Evolutionary conservation across 2,113 vertebrate species (phyloP).

Genomic region (Brienomyrus longianalis): DNA sequence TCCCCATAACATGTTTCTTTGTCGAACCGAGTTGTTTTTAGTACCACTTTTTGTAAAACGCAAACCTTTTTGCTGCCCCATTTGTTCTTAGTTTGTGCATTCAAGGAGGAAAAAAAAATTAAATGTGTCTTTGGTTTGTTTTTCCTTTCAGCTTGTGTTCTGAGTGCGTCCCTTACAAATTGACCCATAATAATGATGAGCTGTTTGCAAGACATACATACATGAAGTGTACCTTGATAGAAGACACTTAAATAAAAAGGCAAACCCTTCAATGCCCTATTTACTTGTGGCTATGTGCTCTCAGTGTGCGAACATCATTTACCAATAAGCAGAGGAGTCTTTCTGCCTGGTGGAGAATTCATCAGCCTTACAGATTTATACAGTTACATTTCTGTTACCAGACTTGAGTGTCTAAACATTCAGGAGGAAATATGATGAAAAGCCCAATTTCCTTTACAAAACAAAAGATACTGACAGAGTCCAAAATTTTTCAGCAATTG

Average conservation of each 20-base stretch:
- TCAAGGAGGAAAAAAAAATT: conserved; percentile 66
- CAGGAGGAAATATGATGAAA: neutral
- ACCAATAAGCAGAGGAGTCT: conserved; percentile 33
- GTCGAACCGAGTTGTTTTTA: conserved; percentile 56
- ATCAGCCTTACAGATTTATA: neutral
- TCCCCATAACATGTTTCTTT: conserved; percentile 59
- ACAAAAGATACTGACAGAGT: neutral
- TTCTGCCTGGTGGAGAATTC: conserved; percentile 8
- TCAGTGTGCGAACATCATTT: conserved; percentile 34
- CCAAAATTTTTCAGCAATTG: no score
- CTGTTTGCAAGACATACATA: conserved; percentile 9
- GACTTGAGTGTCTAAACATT: neutral
- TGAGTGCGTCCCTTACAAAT: conserved; percentile 47
- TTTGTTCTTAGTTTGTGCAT: conserved; percentile 59
- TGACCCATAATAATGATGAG: conserved; percentile 36
- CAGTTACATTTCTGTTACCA: neutral
- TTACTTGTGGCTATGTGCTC: conserved; percentile 18
- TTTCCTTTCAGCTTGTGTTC: conserved; percentile 30
- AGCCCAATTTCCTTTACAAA: neutral
- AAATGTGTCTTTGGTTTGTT: conserved; percentile 35
- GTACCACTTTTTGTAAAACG: conserved; percentile 55
- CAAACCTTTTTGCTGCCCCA: conserved; percentile 53
- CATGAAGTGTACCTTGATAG: conserved; percentile 22
- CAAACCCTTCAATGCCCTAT: conserved; percentile 27
- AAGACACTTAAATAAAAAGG: conserved; percentile 36